These are phyloP conservation scores for Pseudorhombus dupliciocellatus DNA, from an alignment of 2,113 vertebrate genomes.

Conservation along the genomic window DNA sequence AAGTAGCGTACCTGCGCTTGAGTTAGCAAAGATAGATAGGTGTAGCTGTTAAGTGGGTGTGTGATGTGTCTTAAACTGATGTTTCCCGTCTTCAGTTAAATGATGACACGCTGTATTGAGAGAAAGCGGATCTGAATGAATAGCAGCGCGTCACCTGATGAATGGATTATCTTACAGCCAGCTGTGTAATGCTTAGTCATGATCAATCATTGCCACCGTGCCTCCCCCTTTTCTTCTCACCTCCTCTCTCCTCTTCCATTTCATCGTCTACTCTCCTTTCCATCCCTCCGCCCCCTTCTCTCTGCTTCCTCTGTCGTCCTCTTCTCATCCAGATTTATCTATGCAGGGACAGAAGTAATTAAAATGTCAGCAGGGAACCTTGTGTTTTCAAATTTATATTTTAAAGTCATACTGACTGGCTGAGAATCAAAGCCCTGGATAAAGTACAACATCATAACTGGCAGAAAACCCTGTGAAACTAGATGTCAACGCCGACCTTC, in stretches of 20 bases:
- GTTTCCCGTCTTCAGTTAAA: slow-evolving; percentile 7
- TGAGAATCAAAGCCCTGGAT: not conserved
- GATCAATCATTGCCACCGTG: slow-evolving; percentile 41
- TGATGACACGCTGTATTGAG: slow-evolving; percentile 36
- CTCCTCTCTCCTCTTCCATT: slow-evolving; percentile 7
- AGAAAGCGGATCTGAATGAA: slow-evolving; percentile 29
- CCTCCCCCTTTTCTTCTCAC: slow-evolving; percentile 14
- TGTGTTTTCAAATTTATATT: slow-evolving; percentile 7
- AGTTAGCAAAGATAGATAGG: slow-evolving; percentile 13
- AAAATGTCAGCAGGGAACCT: slow-evolving; percentile 6
- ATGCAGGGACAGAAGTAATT: not conserved
- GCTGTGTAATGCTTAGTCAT: slow-evolving; percentile 61
- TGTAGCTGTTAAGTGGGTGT: slow-evolving; percentile 7
- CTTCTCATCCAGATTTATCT: not conserved
- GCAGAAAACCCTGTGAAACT: not conserved
- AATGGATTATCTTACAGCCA: slow-evolving; percentile 56
- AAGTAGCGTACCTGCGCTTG: slow-evolving; percentile 1
- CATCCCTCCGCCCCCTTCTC: not conserved
- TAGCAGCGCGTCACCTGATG: slow-evolving; percentile 56
- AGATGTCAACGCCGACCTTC: not conserved
- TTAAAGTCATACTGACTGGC: not conserved
- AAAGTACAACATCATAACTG: not conserved
- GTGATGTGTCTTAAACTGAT: not conserved
- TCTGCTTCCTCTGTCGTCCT: not conserved
- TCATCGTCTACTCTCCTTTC: not conserved